Evolutionary conservation across 1,140 invertebrate species (phyloP).

Genomic region (Diuraphis noxia): DNA sequence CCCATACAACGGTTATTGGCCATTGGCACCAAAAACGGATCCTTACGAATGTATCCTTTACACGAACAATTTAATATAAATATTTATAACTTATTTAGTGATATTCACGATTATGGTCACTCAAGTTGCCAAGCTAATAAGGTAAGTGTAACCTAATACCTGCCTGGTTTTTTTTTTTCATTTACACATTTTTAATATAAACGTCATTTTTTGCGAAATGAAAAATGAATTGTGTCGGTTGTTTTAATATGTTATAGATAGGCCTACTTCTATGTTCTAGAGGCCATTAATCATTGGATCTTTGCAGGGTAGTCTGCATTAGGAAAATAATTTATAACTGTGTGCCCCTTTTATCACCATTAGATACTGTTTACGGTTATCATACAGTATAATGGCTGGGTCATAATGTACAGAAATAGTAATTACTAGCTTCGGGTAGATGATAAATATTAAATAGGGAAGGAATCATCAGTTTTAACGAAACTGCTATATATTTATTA

Average conservation of each 20-base stretch:
- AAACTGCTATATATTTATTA: background rate
- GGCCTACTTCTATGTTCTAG: background rate
- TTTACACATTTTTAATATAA: background rate
- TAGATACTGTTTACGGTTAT: background rate
- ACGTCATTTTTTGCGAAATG: background rate
- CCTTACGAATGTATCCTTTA: conserved; percentile 95
- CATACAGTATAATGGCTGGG: background rate
- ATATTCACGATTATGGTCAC: background rate
- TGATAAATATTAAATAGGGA: conserved; percentile 19
- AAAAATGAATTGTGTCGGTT: background rate
- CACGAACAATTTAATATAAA: conserved; percentile 45
- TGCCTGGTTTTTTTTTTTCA: background rate
- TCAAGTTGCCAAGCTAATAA: background rate
- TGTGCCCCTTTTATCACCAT: background rate
- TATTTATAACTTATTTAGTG: conserved; percentile 30
- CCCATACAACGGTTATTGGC: conserved; percentile 95
- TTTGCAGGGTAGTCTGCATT: background rate
- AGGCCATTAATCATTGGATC: conserved; percentile 16
- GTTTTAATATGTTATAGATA: background rate
- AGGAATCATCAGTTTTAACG: background rate
- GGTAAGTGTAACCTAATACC: conserved; percentile 23
- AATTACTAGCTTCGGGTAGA: background rate
- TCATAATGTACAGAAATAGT: background rate
- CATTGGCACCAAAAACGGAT: conserved; percentile 94
- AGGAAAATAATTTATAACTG: conserved; percentile 18